Base-by-base conservation (phyloP, 2,797 vertebrate species). In the Diplodus sargus region DNA sequence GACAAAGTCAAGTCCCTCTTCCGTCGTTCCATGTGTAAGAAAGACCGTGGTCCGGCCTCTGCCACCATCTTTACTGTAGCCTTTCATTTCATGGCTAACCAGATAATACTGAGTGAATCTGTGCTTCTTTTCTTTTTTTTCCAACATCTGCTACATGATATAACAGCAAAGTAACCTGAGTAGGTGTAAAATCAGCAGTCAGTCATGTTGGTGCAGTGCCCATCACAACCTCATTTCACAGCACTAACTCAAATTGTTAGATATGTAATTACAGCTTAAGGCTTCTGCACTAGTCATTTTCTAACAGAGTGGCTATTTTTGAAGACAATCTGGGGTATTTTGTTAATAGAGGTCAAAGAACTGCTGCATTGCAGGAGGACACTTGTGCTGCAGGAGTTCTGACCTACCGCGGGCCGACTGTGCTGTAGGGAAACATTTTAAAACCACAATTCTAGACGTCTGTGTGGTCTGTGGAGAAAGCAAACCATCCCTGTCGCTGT, bases 1-100 rank as follows among this genome's bases (percentile, higher is more conserved):
- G 96, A 97, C 96, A 97, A 96, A 97, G 96, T 97, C 97, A 97
- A 97, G 89, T 93, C 90, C 85, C 77, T 94, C 90, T 93, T 94
- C 85, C 92, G 86, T 72, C 93, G 91, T 84, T 93, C 93, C 73
- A 85, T 91, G 89, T 94, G 93, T 95, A 94, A 94, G 93, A 85
- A 82, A 83, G 52, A 82, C 74, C 76, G 59, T n/a, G 61, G 73
- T 76, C 60, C 16, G 1, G 20, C 23, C 53, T 85, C 78, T 70
- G 3, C 56, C 52, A 16, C 82, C 61, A 64, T 77, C 42, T 70
- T 79, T 7, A 71, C 70, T 77, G 54, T 30, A 52, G 65, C 52
- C 66, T 82, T 69, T 82, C 67, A 70, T 59, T 74, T 82, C 39
- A 56, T 57, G 64, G 22, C 73, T 87, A 65, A 81, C 74, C 60